Evolutionary conservation across 2,888 invertebrate genomes (phyloP), one percentile per base, ranked within the genome.

Genomic region (Eristalinus aeneus): DNA sequence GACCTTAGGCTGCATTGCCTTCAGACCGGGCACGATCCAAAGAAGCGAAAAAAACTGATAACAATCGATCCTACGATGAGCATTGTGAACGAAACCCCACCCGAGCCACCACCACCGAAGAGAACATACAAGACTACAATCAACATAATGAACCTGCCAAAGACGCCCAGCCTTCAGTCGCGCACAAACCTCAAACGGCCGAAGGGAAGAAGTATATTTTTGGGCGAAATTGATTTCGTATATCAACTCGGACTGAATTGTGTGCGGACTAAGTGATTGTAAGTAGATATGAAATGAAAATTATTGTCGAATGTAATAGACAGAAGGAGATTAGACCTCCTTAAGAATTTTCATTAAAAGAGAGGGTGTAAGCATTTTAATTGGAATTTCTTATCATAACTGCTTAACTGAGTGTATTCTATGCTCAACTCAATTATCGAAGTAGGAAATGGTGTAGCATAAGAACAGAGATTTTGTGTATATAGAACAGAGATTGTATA

Each of bases 181-280:
- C 78, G 74, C 2, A 46, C 53, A 36, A 20, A 76, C 3, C 56
- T 68, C 4, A 63, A 54, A 12, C 79, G 79, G 67, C 72, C 76
- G 11, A 86, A 74, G n/a, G 73, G 67, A 2, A 60, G 31, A 3
- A 69, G 68, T 1, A 60, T 77, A 46, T 77, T 81, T 11, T 31
- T 86, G 12, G 86, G 86, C 22, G 82, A 82, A 36, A 63, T 86
- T 4, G 86, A 86, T 23, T 86, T 71, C 65, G 31, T 67, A 27
- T 82, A 71, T 20, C 31, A 67, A 31, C 74, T 71, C 1, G 77
- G 78, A 0, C 22, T 64, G n/a, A 86, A 86, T 68, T 86, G 86
- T 63, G 78, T 71, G 9, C 76, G 56, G 31, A 77, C 82, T 10
- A 69, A 71, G 39, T 86, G 65, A 69, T 71, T 68, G 69, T 77